A percentile compares a stretch with the other conserved stretches of the same genome.
Evolutionary conservation across 2,113 vertebrate genomes (phyloP).

Genomic region (Dolichallabes microphthalmus): DNA sequence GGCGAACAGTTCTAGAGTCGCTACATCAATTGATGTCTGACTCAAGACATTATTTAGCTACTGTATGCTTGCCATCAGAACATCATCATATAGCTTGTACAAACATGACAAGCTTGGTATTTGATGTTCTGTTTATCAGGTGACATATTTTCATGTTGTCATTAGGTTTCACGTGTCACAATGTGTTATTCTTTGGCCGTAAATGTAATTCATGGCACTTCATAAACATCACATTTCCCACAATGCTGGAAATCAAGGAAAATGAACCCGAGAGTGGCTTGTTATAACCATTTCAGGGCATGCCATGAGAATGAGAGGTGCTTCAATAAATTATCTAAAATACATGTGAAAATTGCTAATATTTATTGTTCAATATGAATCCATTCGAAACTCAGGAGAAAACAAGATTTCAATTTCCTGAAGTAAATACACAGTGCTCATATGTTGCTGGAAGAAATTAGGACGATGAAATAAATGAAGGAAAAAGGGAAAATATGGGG

Average conservation of each 20-base stretch:
- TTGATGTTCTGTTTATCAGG: neutral
- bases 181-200: conserved; percentile 7
- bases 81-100: neutral
- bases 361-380: conserved; percentile 16
- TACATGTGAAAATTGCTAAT: conserved; percentile 23
- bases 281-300: conserved; percentile 41
- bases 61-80: neutral
- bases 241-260: conserved; percentile 58
- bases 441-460: neutral
- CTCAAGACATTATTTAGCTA: neutral
- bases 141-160: conserved; percentile 3
- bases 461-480: neutral
- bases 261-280: conserved; percentile 46
- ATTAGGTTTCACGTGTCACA: neutral
- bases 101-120: neutral
- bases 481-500: neutral
- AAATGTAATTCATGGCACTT: neutral
- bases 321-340: conserved; percentile 47
- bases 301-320: conserved; percentile 57
- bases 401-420: conserved; percentile 15
- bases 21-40: conserved; percentile 10
- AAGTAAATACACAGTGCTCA: neutral
- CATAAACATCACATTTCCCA: conserved; percentile 15
- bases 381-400: conserved; percentile 39
- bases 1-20: neutral